Evolutionary conservation across 2,797 vertebrate genomes (phyloP).

Genomic region (Anolis apletophallus): DNA sequence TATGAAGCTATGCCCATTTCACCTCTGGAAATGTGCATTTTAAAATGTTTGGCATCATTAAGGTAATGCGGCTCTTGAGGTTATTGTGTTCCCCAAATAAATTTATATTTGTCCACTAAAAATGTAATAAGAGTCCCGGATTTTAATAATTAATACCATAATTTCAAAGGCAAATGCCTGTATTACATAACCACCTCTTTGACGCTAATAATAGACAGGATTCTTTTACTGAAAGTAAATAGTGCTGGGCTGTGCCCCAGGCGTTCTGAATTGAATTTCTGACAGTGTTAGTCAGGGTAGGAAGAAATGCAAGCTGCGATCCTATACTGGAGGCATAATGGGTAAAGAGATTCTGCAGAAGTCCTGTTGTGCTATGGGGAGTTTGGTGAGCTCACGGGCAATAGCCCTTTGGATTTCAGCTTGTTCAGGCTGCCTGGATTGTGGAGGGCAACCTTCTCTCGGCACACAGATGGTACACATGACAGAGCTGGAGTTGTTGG

Average conservation of each 20-base stretch:
- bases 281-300: constrained; percentile 20
- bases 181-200: neutral
- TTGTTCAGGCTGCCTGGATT: neutral
- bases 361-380: neutral
- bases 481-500: neutral
- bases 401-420: neutral
- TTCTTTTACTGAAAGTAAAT: neutral
- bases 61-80: neutral
- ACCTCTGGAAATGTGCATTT: constrained; percentile 17
- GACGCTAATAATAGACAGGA: neutral
- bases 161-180: neutral
- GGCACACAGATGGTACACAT: no score
- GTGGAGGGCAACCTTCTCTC: no score
- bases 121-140: neutral
- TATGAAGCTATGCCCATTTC: neutral
- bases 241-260: neutral
- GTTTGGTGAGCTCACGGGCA: neutral
- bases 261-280: constrained; percentile 33
- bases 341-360: neutral
- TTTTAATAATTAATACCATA: neutral
- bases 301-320: constrained; percentile 10
- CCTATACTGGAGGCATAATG: neutral
- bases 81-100: neutral
- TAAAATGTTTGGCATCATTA: neutral
- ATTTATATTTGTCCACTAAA: neutral